phyloP scores from a whole-genome alignment of 2,888 invertebrate species.

The Blastobasis adustella region DNA sequence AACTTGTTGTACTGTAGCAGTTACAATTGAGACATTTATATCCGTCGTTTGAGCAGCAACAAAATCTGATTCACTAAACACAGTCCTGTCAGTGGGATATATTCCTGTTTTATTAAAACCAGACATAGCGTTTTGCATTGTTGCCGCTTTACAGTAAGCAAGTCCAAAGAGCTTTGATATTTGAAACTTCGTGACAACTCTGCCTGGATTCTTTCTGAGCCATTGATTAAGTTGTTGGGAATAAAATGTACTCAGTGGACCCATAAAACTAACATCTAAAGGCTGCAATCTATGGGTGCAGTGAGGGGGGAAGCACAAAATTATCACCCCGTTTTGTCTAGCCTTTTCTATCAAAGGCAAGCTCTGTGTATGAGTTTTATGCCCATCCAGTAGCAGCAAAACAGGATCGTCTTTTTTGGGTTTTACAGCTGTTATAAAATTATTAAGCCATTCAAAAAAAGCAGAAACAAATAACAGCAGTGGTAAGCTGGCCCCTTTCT shows the following conservation, averaged over 20 bases:
- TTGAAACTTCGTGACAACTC: background rate
- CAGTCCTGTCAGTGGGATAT: background rate
- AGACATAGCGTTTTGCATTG: background rate
- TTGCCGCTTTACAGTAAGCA: background rate
- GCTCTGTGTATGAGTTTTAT: background rate
- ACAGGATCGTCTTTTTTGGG: background rate
- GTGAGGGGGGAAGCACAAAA: background rate
- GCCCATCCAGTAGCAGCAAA: background rate
- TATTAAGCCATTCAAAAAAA: conserved; percentile 28
- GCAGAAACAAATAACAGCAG: no score
- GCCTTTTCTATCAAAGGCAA: background rate
- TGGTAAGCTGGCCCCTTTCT: no score
- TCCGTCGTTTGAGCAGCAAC: background rate
- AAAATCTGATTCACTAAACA: background rate
- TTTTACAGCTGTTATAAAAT: conserved; percentile 26
- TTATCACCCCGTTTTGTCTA: background rate
- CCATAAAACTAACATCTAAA: background rate
- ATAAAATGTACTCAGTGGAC: background rate
- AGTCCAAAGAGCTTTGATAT: background rate
- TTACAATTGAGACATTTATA: no score
- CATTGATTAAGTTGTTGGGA: background rate
- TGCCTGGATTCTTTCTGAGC: background rate
- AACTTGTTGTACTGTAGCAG: no score
- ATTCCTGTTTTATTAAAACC: background rate
- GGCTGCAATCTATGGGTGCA: background rate